Evolutionary conservation across 2,888 invertebrate genomes (phyloP).

Genomic region (Machimus atricapillus): DNA sequence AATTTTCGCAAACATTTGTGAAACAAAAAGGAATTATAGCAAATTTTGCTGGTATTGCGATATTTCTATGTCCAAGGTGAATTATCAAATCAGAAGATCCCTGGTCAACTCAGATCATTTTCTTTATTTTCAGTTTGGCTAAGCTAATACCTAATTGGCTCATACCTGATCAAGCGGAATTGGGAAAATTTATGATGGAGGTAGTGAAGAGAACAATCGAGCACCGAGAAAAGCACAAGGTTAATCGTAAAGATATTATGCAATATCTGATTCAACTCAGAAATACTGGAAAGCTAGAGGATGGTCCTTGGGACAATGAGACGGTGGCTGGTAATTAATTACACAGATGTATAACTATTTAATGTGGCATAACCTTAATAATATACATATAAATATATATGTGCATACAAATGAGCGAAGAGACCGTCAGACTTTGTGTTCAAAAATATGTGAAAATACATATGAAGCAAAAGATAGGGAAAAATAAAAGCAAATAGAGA

Average conservation of each 20-base stretch:
- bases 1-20: constrained; percentile 49
- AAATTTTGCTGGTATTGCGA: constrained; percentile 50
- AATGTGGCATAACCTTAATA: too few relatives aligned
- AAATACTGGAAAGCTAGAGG: constrained; percentile 59
- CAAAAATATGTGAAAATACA: too few relatives aligned
- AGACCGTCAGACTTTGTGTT: too few relatives aligned
- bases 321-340: constrained; percentile 50
- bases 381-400: too few relatives aligned
- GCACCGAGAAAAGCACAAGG: constrained; percentile 60
- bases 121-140: not conserved
- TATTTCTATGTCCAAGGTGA: constrained; percentile 55
- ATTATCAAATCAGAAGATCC: not conserved
- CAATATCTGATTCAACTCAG: constrained; percentile 63
- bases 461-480: too few relatives aligned
- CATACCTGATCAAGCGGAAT: not conserved
- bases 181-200: constrained; percentile 54
- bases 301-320: constrained; percentile 56
- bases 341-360: too few relatives aligned
- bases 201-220: constrained; percentile 61
- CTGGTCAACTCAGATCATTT: not conserved
- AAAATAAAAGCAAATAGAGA: too few relatives aligned
- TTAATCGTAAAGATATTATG: constrained; percentile 62
- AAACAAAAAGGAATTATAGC: constrained; percentile 40
- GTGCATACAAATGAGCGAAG: not conserved
- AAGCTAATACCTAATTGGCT: not conserved